A percentile compares a stretch with the other conserved stretches of the same genome.
These are phyloP conservation scores for Cavia porcellus DNA, from an alignment of 2,113 vertebrate genomes.

Conservation along the genomic window DNA sequence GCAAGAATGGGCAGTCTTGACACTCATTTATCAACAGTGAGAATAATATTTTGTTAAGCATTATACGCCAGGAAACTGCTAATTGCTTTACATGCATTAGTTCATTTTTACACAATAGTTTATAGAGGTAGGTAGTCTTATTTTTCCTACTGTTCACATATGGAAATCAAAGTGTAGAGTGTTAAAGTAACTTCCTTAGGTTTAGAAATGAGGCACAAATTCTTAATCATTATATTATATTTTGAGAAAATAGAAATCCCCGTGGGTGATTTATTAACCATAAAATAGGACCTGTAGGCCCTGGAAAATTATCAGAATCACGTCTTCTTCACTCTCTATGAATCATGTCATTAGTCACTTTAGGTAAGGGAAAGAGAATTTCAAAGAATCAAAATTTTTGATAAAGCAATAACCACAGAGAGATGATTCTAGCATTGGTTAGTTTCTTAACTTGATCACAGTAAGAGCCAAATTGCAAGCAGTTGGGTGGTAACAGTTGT, in stretches of 20 bases:
- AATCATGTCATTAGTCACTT: no score
- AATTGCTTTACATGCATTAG: not conserved
- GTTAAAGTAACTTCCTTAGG: not conserved
- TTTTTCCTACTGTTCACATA: not conserved
- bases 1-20: not conserved
- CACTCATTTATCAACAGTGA: not conserved
- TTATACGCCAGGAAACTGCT: not conserved
- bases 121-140: not conserved
- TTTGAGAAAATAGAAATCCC: not conserved
- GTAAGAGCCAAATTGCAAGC: no score
- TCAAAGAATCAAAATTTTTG: no score
- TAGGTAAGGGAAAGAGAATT: no score
- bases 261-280: not conserved
- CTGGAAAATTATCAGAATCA: not conserved
- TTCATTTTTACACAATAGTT: not conserved
- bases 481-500: no score
- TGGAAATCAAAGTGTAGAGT: not conserved
- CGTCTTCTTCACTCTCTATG: not conserved
- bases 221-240: constrained; percentile 3
- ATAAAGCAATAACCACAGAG: no score
- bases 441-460: no score
- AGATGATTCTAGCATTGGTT: no score
- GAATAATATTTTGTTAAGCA: not conserved
- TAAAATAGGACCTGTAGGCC: not conserved
- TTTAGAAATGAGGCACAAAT: not conserved